Evolutionary conservation across 2,888 invertebrate genomes (phyloP).

Genomic region (Calameuta idolon): DNA sequence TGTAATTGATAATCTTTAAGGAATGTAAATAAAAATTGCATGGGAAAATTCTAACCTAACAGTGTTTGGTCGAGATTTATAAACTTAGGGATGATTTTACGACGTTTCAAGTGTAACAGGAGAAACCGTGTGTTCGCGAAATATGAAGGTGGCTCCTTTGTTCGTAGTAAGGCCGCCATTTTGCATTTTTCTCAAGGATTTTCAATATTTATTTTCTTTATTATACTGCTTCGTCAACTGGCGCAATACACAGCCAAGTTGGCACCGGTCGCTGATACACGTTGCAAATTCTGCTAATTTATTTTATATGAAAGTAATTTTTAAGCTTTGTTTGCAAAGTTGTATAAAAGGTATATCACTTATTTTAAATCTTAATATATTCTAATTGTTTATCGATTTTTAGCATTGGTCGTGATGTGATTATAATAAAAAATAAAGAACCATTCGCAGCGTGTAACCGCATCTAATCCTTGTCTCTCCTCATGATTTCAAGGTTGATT

Average conservation of each 20-base stretch:
- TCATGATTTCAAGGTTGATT: constrained; percentile 62
- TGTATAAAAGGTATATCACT: not conserved
- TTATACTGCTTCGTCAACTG: constrained; percentile 33
- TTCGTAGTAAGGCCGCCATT: constrained; percentile 24
- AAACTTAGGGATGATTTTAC: not conserved
- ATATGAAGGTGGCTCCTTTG: constrained; percentile 14
- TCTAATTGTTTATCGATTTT: not conserved
- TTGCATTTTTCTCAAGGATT: constrained; percentile 29
- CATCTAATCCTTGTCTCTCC: constrained; percentile 51
- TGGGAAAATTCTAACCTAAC: not conserved
- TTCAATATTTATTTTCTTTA: constrained; percentile 34
- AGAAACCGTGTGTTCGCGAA: not conserved
- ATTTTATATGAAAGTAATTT: not conserved
- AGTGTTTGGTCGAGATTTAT: not conserved
- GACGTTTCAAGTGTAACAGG: not conserved
- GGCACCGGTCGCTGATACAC: not conserved
- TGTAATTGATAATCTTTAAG: not conserved
- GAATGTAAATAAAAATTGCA: not conserved
- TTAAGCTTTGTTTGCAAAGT: not conserved
- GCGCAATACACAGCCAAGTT: constrained; percentile 14
- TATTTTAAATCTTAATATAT: not conserved
- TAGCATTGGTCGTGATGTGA: not conserved
- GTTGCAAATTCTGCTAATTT: not conserved
- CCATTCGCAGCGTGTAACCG: constrained; percentile 45
- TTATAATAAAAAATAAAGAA: not conserved